Evolutionary conservation across 2,888 invertebrate genomes (phyloP), one percentile per base, ranked within the genome.

Genomic region (Eupsilia transversa): DNA sequence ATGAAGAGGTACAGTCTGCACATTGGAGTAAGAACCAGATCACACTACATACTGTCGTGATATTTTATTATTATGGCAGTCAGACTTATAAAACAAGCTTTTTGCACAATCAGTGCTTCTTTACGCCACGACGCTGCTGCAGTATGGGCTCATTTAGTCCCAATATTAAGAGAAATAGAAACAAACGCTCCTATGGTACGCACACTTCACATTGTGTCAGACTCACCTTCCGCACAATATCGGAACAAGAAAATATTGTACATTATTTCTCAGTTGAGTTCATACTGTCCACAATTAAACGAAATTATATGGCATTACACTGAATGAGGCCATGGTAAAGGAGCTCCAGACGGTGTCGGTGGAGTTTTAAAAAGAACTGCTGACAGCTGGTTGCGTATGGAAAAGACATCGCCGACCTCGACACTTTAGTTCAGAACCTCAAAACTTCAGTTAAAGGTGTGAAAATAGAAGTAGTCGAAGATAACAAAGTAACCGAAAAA

Each of bases 311-410:
- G 66, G 66, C 70, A 70, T 70, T 49, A 49, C 10, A 33, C 64
- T 10, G 64, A 64, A 75, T 56, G 72, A 6, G 81, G 81, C n/a
- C 79, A 82, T 60, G 84, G 80, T 27, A 85, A 83, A 68, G 85
- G 85, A 68, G 83, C 85, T 3, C 78, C 83, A 2, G 81, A 83
- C 66, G 78, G 81, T 12, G 72, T 82, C 17, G 82, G 83, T 14
- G 85, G 74, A 9, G 66, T 65, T 10, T n/a, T 84, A 10, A 84
- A 84, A 71, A 82, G 59, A 59, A 74, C 72, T 64, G 63, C 63
- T 64, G 63, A 64, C 46, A 64, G 63, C 63, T 64, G 46, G 63
- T 64, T 64, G 63, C 63, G 46, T 64, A 46, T 64, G 46, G 63
- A 64, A 43, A 64, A 64, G 46, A 63, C 43, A 46, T 64, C 46